Conservation (phyloP, 2,888 invertebrate species). For the Trissoscelio sp. region DNA sequence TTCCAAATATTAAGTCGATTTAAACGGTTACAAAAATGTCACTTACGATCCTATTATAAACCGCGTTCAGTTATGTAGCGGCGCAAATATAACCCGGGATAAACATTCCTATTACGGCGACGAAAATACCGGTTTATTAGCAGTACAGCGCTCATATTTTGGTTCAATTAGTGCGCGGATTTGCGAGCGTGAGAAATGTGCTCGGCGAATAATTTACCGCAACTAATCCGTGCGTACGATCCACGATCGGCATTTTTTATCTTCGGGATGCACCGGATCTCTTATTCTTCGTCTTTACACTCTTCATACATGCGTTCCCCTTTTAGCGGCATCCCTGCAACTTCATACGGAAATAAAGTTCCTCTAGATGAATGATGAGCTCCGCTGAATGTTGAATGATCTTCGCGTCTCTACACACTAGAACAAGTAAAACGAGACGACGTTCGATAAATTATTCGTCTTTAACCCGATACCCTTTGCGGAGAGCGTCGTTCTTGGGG, state of each 20-base stretch:
- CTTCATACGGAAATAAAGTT: slow-evolving; percentile 64
- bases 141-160: slow-evolving; percentile 15
- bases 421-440: slow-evolving; percentile 69
- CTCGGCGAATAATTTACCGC: slow-evolving; percentile 40
- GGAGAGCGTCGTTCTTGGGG: slow-evolving; percentile 49
- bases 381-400: slow-evolving; percentile 65
- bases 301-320: slow-evolving; percentile 18
- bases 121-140: slow-evolving; percentile 35
- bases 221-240: slow-evolving; percentile 26
- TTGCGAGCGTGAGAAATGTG: slow-evolving; percentile 23
- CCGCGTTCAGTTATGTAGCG: slow-evolving; percentile 11
- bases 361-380: slow-evolving; percentile 67
- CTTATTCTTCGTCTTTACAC: slow-evolving; percentile 3
- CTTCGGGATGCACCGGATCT: not conserved
- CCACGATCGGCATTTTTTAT: slow-evolving; percentile 13
- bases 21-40: slow-evolving; percentile 10
- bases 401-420: slow-evolving; percentile 63
- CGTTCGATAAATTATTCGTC: slow-evolving; percentile 69
- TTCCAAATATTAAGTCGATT: not conserved
- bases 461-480: slow-evolving; percentile 66
- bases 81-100: slow-evolving; percentile 8
- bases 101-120: slow-evolving; percentile 31
- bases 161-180: slow-evolving; percentile 29
- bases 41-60: slow-evolving; percentile 20
- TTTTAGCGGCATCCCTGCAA: slow-evolving; percentile 29